Evolutionary conservation across 2,797 vertebrate genomes (phyloP).

Genomic region (Clarias platycephalus): DNA sequence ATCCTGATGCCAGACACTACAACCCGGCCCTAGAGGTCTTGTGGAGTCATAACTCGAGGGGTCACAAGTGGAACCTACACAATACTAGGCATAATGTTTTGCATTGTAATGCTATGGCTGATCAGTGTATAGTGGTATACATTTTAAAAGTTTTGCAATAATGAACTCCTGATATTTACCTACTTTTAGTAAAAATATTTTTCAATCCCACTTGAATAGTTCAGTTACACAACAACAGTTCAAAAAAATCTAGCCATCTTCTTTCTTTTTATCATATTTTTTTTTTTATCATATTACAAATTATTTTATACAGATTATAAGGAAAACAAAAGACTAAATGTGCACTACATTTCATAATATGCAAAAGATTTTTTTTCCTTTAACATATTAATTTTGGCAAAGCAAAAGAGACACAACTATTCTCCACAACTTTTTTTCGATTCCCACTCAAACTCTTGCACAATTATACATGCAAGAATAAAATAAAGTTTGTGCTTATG

Average conservation of each 20-base stretch:
- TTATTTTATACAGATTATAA: not conserved
- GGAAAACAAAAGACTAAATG: not conserved
- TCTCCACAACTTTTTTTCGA: not conserved
- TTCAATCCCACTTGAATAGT: not conserved
- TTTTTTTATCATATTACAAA: not conserved
- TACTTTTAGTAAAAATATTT: not conserved
- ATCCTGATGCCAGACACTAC: too few relatives aligned
- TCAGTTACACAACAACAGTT: not conserved
- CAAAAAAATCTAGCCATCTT: not conserved
- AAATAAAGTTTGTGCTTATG: not conserved
- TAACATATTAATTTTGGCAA: not conserved
- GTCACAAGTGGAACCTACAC: too few relatives aligned
- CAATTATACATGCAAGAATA: constrained; percentile 1
- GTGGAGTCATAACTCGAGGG: too few relatives aligned
- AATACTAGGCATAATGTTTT: too few relatives aligned
- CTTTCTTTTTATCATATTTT: not conserved
- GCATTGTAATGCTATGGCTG: too few relatives aligned
- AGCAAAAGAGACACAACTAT: not conserved
- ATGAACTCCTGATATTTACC: not conserved
- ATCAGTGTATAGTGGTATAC: not conserved
- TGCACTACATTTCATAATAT: not conserved
- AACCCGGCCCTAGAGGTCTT: too few relatives aligned
- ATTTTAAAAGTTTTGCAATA: not conserved
- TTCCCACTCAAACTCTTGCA: not conserved
- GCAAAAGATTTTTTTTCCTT: not conserved